Evolutionary conservation across 1,140 invertebrate genomes (phyloP), one percentile per base, ranked within the genome.

Genomic region (Psix sp.): DNA sequence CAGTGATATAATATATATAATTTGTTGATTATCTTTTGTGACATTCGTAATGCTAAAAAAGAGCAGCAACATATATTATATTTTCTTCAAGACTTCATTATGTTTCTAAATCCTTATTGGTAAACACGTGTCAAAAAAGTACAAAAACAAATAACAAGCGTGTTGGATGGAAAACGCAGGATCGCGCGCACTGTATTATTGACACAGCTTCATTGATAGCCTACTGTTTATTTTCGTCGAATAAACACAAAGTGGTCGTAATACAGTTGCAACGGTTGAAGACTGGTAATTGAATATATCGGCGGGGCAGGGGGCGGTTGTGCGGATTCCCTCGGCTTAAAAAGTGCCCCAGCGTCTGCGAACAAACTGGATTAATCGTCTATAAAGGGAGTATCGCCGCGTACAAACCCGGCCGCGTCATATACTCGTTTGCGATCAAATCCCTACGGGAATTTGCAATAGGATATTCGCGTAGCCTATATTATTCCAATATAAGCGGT

Each of bases 331-430:
- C 84, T 82, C 80, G 77, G 82, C 84, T 86, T 84, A 83, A 79
- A 76, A 76, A 75, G 76, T 80, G 73, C 75, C 79, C 78, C 71
- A 40, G 35, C 78, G 82, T 86, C 78, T 85, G 79, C 84, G 76
- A 82, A 77, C 85, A 87, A 87, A 86, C 84, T 84, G 86, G 86
- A 87, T 87, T 87, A 87, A 87, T 87, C 80, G 84, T 85, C 83
- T 86, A 86, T 85, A 81, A 86, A 86, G 83, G 82, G 85, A 80
- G 80, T 78, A 80, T 78, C 77, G 63, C 51, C 24, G 54, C 21
- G 45, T 26, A 16, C 62, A 62, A 75, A 17, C 43, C 48, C 67
- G n/a, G n/a, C n/a, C n/a, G 65, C 46, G 70, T 63, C 72, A 67
- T 63, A 83, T 82, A n/a, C n/a, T 81, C 70, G 80, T 82, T 84